Evolutionary conservation across 2,797 vertebrate genomes (phyloP).

Genomic region (Anguilla marmorata): DNA sequence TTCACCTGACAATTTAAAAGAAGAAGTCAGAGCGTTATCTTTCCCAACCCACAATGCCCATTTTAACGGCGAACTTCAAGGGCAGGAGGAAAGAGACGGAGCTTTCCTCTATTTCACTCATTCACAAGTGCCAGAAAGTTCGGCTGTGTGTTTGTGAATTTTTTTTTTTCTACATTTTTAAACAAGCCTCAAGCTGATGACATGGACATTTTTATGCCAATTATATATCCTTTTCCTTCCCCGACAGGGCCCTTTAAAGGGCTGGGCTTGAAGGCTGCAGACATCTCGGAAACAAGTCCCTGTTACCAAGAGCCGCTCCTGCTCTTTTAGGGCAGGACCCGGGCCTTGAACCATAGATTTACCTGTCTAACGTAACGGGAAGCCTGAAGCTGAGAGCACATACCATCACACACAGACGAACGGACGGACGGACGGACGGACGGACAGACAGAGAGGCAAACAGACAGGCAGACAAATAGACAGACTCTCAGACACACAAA

Average conservation of each 20-base stretch:
- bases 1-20: neutral
- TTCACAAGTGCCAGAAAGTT: neutral
- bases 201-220: neutral
- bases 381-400: conserved; percentile 21
- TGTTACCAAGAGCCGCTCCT: neutral
- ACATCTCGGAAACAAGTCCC: neutral
- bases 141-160: neutral
- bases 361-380: conserved; percentile 30
- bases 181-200: conserved; percentile 15
- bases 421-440: neutral
- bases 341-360: conserved; percentile 50
- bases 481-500: neutral
- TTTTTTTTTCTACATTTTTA: neutral
- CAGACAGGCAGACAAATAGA: neutral
- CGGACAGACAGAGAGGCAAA: neutral
- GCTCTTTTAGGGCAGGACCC: conserved; percentile 46
- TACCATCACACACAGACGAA: neutral
- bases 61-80: neutral
- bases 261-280: neutral
- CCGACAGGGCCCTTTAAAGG: neutral
- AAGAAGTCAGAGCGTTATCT: neutral
- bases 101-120: neutral
- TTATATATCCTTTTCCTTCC: conserved; percentile 2
- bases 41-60: neutral
- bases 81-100: neutral